phyloP scores from a whole-genome alignment of 23 tunicate species.

The Trididemnum clinides region DNA sequence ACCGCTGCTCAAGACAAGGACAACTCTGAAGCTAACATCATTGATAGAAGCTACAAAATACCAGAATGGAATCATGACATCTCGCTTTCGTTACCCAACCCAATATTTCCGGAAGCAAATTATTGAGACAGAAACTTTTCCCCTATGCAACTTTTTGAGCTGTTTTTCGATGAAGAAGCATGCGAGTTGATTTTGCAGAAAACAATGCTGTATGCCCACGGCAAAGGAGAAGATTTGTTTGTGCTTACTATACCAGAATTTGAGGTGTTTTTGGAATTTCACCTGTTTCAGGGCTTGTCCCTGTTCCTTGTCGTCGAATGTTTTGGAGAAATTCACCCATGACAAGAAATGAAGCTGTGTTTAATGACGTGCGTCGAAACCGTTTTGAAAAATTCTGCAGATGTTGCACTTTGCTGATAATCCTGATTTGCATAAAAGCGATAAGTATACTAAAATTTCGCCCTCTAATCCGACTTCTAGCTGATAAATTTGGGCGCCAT shows the following conservation, averaged over 20 bases:
- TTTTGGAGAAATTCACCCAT: conserved; percentile 13
- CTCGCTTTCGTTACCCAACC: background rate
- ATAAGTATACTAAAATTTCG: too few species aligned
- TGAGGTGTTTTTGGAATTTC: conserved; percentile 11
- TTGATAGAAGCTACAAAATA: background rate
- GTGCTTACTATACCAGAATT: background rate
- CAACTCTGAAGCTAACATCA: background rate
- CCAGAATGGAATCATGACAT: background rate
- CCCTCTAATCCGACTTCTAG: background rate
- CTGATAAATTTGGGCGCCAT: conserved; percentile 14
- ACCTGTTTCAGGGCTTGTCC: conserved; percentile 25
- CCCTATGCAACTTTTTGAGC: conserved; percentile 2
- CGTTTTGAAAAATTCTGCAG: conserved; percentile 14
- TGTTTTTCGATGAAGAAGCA: conserved; percentile 9
- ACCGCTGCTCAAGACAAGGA: background rate
- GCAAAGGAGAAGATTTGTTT: background rate
- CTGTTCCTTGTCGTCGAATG: conserved; percentile 15
- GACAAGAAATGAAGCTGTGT: conserved; percentile 10
- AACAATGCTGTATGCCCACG: background rate
- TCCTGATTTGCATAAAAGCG: background rate
- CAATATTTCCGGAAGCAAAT: conserved; percentile 16
- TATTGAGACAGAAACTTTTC: background rate
- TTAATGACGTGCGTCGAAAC: conserved; percentile 16
- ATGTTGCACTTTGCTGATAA: conserved; percentile 25
- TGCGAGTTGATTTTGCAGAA: background rate